Conservation (phyloP, 2,888 invertebrate species). For the Andrena camellia region DNA sequence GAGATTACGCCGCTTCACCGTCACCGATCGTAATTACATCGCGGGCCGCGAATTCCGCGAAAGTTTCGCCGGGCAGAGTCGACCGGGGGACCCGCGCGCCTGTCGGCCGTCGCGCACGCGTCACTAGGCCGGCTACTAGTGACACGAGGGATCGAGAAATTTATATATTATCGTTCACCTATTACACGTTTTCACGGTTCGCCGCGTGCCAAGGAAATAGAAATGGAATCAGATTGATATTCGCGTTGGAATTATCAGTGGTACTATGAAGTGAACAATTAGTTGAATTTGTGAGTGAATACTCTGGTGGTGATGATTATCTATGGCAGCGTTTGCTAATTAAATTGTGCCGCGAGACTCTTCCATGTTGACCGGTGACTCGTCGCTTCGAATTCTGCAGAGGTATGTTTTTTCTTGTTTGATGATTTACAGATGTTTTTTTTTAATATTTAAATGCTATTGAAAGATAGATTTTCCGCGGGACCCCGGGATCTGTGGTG, state of each 20-base stretch:
- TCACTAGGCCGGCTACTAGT: neutral
- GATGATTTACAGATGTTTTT: no score
- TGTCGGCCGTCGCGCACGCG: slow-evolving; percentile 1
- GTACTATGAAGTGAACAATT: no score
- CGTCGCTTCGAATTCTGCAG: no score
- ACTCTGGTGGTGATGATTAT: no score
- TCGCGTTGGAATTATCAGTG: no score
- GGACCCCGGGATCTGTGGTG: neutral
- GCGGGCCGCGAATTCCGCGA: slow-evolving; percentile 7
- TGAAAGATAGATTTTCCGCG: neutral
- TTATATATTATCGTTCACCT: neutral
- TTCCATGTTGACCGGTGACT: no score
- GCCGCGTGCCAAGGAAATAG: neutral
- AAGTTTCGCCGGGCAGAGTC: slow-evolving; percentile 4
- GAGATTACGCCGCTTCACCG: slow-evolving; percentile 44
- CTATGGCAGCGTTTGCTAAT: no score
- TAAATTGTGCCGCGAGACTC: no score
- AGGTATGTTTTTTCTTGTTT: no score
- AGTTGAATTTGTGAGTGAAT: no score
- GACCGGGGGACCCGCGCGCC: neutral
- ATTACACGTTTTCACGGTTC: neutral
- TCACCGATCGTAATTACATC: slow-evolving; percentile 29
- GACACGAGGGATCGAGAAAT: neutral
- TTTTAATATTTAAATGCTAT: no score
- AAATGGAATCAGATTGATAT: neutral